Conservation (phyloP, 2,113 vertebrate genomes). For the Grallaria varia region DNA sequence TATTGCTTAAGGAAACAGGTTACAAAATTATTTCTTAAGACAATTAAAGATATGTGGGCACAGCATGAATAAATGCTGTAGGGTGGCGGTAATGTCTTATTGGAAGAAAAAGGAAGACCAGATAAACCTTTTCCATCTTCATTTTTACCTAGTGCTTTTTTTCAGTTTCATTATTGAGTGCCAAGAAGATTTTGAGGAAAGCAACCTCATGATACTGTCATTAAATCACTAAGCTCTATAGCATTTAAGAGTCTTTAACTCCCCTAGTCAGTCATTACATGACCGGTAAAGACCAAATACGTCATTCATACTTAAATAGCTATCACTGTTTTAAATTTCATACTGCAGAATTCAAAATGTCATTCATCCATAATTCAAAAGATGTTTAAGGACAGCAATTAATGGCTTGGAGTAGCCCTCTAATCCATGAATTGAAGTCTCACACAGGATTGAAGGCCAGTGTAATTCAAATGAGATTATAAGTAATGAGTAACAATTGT, state of each 20-base stretch:
- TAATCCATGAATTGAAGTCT: constrained; percentile 45
- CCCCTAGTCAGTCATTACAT: constrained; percentile 38
- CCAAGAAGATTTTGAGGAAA: neutral
- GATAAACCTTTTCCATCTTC: neutral
- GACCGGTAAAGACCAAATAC: constrained; percentile 53
- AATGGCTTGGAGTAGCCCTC: constrained; percentile 13
- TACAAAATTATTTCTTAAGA: neutral
- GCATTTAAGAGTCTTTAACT: constrained; percentile 15
- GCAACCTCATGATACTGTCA: neutral
- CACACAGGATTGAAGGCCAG: constrained; percentile 28
- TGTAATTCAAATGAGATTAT: constrained; percentile 63
- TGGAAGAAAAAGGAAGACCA: neutral
- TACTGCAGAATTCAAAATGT: constrained; percentile 66
- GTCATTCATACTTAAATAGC: constrained; percentile 65
- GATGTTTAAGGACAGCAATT: constrained; percentile 60
- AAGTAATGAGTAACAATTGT: constrained; percentile 12
- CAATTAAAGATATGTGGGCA: neutral
- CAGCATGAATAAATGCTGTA: neutral
- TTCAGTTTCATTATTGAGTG: neutral
- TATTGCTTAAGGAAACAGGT: neutral
- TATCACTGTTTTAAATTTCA: constrained; percentile 62
- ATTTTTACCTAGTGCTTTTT: neutral
- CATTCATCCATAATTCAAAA: constrained; percentile 74
- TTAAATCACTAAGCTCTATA: neutral
- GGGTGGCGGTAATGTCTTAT: neutral